Percentiles rank a stretch among this genome's conserved stretches.
Conservation (phyloP, 2,888 invertebrate genomes). For the Lordiphosa andalusiaca region DNA sequence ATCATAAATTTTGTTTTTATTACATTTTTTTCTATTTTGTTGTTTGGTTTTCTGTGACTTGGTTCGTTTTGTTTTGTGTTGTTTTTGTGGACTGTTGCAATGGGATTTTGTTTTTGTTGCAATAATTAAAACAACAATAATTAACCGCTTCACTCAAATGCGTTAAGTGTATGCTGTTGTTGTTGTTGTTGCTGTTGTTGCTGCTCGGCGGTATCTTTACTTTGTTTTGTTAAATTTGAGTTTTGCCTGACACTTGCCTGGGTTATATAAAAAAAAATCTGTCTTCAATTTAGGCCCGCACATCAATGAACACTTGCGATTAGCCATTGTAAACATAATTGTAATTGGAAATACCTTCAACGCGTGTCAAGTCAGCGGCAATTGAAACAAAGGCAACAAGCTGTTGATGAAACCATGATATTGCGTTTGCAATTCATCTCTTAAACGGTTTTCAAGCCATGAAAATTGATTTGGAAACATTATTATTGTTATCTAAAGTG, state of each 20-base stretch:
- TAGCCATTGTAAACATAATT: conserved; percentile 9
- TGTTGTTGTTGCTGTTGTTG: conserved; percentile 25
- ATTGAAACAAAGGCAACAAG: too few species aligned
- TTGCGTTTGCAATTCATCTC: conserved; percentile 20
- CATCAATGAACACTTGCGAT: conserved; percentile 3
- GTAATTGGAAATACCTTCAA: too few species aligned
- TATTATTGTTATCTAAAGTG: conserved; percentile 18
- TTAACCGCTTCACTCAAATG: conserved; percentile 53
- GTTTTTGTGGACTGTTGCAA: conserved; percentile 59
- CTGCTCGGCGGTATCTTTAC: conserved; percentile 13
- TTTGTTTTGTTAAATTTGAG: conserved; percentile 37
- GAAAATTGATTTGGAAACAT: conserved; percentile 40
- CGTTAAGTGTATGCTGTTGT: conserved; percentile 41
- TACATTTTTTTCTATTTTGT: conserved; percentile 1
- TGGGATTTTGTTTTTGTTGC: conserved; percentile 35
- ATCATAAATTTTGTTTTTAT: conserved; percentile 64
- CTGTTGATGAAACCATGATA: conserved; percentile 5
- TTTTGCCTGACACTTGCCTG: conserved; percentile 64
- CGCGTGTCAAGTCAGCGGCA: too few species aligned
- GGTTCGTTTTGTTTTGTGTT: conserved; percentile 44
- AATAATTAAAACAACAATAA: conserved; percentile 55
- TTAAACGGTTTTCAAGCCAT: conserved; percentile 29
- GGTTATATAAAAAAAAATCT: conserved; percentile 52
- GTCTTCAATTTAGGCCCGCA: conserved; percentile 25
- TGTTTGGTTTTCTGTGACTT: conserved; percentile 26